phyloP scores from a whole-genome alignment of 2,888 invertebrate species.

The Ophioninae sp. region DNA sequence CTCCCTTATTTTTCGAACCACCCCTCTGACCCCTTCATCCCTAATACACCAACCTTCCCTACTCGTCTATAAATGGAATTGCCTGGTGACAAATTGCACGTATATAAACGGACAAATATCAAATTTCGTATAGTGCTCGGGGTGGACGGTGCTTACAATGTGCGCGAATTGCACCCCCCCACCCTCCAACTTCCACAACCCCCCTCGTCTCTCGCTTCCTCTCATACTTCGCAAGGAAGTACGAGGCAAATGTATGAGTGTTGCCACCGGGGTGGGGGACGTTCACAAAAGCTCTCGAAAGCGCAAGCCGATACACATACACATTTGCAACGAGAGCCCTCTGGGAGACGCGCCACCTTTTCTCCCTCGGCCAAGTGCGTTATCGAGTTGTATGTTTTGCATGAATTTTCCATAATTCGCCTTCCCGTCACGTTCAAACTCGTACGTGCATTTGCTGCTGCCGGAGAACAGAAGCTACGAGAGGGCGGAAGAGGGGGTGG shows the following conservation, averaged over 20 bases:
- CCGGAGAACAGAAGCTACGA: constrained; percentile 19
- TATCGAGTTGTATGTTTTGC: constrained; percentile 68
- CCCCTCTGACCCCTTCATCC: background rate
- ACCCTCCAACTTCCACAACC: constrained; percentile 4
- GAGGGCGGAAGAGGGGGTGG: background rate
- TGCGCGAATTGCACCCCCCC: background rate
- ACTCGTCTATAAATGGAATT: constrained; percentile 62
- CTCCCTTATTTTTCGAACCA: background rate
- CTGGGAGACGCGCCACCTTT: constrained; percentile 16
- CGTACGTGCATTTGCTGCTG: constrained; percentile 60
- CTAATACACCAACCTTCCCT: background rate
- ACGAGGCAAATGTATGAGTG: background rate
- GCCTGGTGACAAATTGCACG: constrained; percentile 66
- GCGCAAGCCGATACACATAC: background rate
- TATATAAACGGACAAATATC: constrained; percentile 65
- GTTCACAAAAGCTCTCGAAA: background rate
- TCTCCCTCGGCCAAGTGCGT: constrained; percentile 61
- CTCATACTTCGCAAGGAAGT: background rate
- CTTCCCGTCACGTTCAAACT: constrained; percentile 68
- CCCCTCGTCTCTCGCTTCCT: no score
- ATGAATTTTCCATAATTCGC: constrained; percentile 69
- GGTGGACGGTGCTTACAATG: background rate
- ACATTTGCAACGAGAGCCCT: constrained; percentile 12
- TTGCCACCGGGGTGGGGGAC: background rate
- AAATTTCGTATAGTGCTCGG: constrained; percentile 59